phyloP scores from a whole-genome alignment of 1,140 invertebrate species.

The Hydropsyche tenuis region DNA sequence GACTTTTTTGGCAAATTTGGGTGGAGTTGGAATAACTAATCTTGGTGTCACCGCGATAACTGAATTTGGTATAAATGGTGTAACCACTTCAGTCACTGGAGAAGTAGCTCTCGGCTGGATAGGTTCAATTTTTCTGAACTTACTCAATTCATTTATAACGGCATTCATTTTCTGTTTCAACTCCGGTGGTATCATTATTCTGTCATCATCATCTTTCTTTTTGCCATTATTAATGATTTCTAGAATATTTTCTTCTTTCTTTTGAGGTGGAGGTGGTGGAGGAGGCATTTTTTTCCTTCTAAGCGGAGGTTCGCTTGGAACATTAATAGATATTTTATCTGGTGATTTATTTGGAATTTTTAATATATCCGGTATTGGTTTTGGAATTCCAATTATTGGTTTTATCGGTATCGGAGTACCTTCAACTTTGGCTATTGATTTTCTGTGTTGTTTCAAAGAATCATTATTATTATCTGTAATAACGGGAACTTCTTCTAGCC shows the following conservation, averaged over 20 bases:
- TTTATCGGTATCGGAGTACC: conserved; percentile 58
- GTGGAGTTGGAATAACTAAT: conserved; percentile 56
- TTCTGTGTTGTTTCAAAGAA: conserved; percentile 40
- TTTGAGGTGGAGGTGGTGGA: conserved; percentile 58
- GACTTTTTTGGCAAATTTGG: conserved; percentile 24
- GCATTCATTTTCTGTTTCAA: conserved; percentile 66
- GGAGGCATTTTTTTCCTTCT: conserved; percentile 52
- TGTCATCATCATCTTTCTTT: conserved; percentile 50
- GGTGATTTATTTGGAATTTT: conserved; percentile 41
- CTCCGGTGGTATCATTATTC: conserved; percentile 56
- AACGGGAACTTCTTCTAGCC: conserved; percentile 77
- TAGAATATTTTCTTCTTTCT: conserved; percentile 1
- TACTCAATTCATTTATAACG: conserved; percentile 63
- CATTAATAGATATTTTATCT: conserved; percentile 48
- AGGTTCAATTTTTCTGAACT: conserved; percentile 56
- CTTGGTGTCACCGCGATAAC: conserved; percentile 56
- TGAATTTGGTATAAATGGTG: conserved; percentile 48
- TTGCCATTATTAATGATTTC: conserved; percentile 26
- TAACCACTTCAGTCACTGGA: conserved; percentile 51
- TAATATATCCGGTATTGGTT: conserved; percentile 29
- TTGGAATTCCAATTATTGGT: conserved; percentile 44
- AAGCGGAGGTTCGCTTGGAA: conserved; percentile 9
- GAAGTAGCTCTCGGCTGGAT: conserved; percentile 50
- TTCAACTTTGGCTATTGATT: conserved; percentile 59
- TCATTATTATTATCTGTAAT: conserved; percentile 49